phyloP scores from a whole-genome alignment of 2,113 vertebrate genomes.

The Percina caprodes region DNA sequence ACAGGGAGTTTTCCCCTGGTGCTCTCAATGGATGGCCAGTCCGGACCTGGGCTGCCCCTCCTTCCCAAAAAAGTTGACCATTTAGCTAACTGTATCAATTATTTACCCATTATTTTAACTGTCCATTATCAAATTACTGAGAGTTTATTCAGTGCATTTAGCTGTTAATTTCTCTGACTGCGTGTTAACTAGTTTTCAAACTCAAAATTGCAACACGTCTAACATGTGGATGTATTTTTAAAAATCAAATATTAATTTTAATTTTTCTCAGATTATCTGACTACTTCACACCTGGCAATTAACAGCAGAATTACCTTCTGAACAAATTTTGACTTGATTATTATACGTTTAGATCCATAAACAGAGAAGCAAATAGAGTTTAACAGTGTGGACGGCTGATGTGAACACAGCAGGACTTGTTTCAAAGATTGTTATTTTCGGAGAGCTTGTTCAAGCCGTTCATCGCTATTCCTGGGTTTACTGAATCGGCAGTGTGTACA shows the following conservation, averaged over 20 bases:
- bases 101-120: background rate
- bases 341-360: background rate
- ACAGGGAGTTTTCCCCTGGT: too few species aligned
- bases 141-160: too few species aligned
- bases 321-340: background rate
- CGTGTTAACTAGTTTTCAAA: background rate
- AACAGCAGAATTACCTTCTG: background rate
- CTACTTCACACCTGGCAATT: background rate
- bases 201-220: background rate
- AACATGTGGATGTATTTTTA: background rate
- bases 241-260: background rate
- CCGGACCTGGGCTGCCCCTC: too few species aligned
- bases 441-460: conserved; percentile 26
- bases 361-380: background rate
- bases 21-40: too few species aligned
- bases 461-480: background rate
- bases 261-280: background rate
- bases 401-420: background rate
- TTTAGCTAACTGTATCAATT: background rate
- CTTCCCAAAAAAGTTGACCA: background rate
- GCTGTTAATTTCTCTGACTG: background rate
- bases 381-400: background rate
- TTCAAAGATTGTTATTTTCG: background rate
- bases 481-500: conserved; percentile 39
- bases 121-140: too few species aligned